phyloP scores from a whole-genome alignment of 2,113 vertebrate species.

The Mustelus asterias region DNA sequence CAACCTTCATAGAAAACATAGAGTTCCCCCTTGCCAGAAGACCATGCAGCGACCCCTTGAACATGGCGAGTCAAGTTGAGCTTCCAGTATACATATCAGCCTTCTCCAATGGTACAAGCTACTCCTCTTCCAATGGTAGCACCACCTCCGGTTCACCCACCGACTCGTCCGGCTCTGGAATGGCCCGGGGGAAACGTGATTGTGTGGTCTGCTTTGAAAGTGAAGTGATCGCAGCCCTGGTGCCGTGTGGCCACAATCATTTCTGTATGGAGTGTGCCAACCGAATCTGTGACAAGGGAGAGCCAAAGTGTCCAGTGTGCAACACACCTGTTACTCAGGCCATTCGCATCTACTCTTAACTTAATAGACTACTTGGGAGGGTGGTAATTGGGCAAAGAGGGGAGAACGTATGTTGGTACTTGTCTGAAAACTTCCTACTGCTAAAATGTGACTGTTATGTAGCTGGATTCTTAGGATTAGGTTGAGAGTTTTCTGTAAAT shows the following conservation, averaged over 20 bases:
- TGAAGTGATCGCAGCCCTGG: slow-evolving; percentile 75
- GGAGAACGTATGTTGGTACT: slow-evolving; percentile 51
- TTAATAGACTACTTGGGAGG: slow-evolving; percentile 47
- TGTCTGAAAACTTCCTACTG: slow-evolving; percentile 60
- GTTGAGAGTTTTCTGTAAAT: slow-evolving; percentile 55
- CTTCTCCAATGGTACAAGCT: slow-evolving; percentile 79
- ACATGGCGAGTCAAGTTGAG: slow-evolving; percentile 54
- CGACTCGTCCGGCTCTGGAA: slow-evolving; percentile 53
- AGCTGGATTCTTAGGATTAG: slow-evolving; percentile 56
- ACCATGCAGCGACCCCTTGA: slow-evolving; percentile 64
- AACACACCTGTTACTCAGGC: slow-evolving; percentile 84
- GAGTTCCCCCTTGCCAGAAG: slow-evolving; percentile 74
- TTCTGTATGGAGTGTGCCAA: slow-evolving; percentile 90
- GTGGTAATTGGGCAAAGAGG: background rate
- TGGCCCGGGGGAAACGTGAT: slow-evolving; percentile 56
- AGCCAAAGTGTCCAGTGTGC: slow-evolving; percentile 77
- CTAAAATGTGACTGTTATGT: slow-evolving; percentile 60
- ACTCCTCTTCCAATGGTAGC: slow-evolving; percentile 79
- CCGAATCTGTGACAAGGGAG: slow-evolving; percentile 77
- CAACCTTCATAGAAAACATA: slow-evolving; percentile 72
- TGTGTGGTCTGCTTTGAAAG: slow-evolving; percentile 81
- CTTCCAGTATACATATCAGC: slow-evolving; percentile 78
- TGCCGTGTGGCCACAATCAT: slow-evolving; percentile 87
- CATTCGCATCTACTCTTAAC: slow-evolving; percentile 76
- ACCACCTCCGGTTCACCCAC: slow-evolving; percentile 80